Percentiles rank a stretch among this genome's conserved stretches.
Evolutionary conservation across 1,140 invertebrate genomes (phyloP).

Genomic region (Drosophila micromelanica): DNA sequence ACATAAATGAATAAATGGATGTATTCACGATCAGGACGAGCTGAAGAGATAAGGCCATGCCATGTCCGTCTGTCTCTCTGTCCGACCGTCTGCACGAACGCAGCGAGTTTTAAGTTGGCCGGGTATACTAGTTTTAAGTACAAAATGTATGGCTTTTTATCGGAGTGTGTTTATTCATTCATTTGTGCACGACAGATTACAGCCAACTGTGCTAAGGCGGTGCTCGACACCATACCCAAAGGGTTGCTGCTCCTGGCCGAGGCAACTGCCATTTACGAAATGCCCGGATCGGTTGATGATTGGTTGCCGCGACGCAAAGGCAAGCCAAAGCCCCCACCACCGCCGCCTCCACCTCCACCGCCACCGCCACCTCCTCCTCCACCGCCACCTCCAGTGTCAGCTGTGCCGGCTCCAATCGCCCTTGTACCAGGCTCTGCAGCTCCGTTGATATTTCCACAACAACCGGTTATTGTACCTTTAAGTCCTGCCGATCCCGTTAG

Average conservation of each 20-base stretch:
- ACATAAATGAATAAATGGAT: no score
- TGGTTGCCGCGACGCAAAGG: slow-evolving; percentile 53
- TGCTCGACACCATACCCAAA: slow-evolving; percentile 55
- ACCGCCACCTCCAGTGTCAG: slow-evolving; percentile 9
- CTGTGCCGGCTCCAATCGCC: not conserved
- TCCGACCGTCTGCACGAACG: no score
- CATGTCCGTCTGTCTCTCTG: no score
- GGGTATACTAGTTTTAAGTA: no score
- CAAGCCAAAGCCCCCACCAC: slow-evolving; percentile 29
- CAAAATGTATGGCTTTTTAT: no score
- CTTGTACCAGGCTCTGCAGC: not conserved
- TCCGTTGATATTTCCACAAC: slow-evolving; percentile 7
- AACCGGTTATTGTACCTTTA: slow-evolving; percentile 56
- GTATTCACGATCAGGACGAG: no score
- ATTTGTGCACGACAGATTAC: slow-evolving; percentile 36
- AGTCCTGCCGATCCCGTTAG: slow-evolving; percentile 63
- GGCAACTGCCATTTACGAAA: slow-evolving; percentile 47
- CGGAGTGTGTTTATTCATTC: no score
- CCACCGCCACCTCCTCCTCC: slow-evolving; percentile 35
- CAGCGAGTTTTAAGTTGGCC: no score
- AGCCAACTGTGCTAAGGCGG: slow-evolving; percentile 56
- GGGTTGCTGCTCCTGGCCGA: slow-evolving; percentile 47
- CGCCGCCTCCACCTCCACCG: slow-evolving; percentile 20
- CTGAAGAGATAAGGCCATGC: no score
- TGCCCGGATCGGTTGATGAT: slow-evolving; percentile 62